phyloP scores from a whole-genome alignment of 2,113 vertebrate genomes.

The Hydropotes inermis region DNA sequence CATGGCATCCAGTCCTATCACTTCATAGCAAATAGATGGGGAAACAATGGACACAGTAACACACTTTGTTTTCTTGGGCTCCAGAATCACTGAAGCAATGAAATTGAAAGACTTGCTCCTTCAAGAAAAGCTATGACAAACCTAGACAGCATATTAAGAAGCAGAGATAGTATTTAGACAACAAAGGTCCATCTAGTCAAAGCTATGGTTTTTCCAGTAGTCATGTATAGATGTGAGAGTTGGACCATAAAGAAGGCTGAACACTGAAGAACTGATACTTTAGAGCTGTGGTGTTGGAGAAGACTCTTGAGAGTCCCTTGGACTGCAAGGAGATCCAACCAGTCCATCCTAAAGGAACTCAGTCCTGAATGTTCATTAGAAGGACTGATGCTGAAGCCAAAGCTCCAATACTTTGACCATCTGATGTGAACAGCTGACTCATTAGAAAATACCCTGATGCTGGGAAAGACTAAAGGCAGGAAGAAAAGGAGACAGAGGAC shows the following conservation, averaged over 20 bases:
- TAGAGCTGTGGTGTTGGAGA: neutral
- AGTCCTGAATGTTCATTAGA: neutral
- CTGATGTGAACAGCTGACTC: neutral
- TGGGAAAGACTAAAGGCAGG: too few relatives aligned
- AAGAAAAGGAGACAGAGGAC: too few relatives aligned
- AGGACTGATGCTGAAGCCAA: neutral
- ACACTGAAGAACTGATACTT: neutral
- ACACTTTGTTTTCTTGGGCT: neutral
- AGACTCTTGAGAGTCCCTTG: neutral
- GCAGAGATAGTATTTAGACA: neutral
- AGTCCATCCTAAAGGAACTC: neutral
- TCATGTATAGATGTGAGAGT: neutral
- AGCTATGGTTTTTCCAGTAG: neutral
- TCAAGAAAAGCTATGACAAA: neutral
- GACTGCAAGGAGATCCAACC: neutral
- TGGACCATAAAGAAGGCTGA: neutral
- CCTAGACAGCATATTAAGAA: neutral
- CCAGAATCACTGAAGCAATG: neutral
- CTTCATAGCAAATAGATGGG: neutral
- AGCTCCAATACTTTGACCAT: neutral
- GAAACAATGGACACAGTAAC: neutral
- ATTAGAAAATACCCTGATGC: neutral
- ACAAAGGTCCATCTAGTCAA: neutral
- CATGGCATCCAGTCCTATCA: neutral
- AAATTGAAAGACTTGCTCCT: neutral